A percentile compares a stretch with the other conserved stretches of the same genome.
These are phyloP conservation scores for Xenopus borealis DNA, from an alignment of 2,113 vertebrate species.

Conservation along the genomic window DNA sequence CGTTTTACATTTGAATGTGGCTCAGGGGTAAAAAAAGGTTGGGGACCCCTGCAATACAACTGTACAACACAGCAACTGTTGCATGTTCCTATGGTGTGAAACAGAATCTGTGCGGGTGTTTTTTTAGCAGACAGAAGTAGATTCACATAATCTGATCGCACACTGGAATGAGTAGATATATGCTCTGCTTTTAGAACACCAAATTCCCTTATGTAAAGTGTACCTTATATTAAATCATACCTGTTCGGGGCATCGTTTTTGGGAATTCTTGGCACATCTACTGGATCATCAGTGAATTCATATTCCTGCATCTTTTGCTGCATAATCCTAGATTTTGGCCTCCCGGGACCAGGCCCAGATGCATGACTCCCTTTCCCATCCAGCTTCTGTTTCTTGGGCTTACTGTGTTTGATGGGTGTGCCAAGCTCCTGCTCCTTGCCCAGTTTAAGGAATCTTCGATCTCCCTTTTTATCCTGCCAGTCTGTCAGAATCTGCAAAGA, in stretches of 20 bases:
- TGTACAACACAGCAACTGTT: too few relatives aligned
- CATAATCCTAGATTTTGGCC: slow-evolving; percentile 92
- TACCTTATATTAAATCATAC: slow-evolving; percentile 53
- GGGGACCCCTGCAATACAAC: too few relatives aligned
- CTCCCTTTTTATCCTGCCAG: slow-evolving; percentile 98
- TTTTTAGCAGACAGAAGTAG: too few relatives aligned
- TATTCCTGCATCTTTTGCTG: slow-evolving; percentile 95
- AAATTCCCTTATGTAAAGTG: too few relatives aligned
- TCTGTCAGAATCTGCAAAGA: slow-evolving; percentile 89
- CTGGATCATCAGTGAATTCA: slow-evolving; percentile 91
- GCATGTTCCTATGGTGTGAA: too few relatives aligned
- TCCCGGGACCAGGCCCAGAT: slow-evolving; percentile 84
- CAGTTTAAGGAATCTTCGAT: slow-evolving; percentile 87
- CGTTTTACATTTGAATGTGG: too few relatives aligned
- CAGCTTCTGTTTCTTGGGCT: slow-evolving; percentile 94
- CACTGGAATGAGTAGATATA: too few relatives aligned
- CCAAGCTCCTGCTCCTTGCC: slow-evolving; percentile 88
- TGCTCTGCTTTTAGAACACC: too few relatives aligned
- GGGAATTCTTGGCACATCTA: slow-evolving; percentile 91
- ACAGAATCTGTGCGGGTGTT: too few relatives aligned
- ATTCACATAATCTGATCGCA: too few relatives aligned
- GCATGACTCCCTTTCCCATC: slow-evolving; percentile 88
- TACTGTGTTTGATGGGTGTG: slow-evolving; percentile 83
- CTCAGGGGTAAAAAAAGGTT: too few relatives aligned
- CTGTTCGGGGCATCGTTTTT: slow-evolving; percentile 98